These are phyloP conservation scores for Vanacampus margaritifer DNA, from an alignment of 2,113 vertebrate genomes.

Conservation along the genomic window DNA sequence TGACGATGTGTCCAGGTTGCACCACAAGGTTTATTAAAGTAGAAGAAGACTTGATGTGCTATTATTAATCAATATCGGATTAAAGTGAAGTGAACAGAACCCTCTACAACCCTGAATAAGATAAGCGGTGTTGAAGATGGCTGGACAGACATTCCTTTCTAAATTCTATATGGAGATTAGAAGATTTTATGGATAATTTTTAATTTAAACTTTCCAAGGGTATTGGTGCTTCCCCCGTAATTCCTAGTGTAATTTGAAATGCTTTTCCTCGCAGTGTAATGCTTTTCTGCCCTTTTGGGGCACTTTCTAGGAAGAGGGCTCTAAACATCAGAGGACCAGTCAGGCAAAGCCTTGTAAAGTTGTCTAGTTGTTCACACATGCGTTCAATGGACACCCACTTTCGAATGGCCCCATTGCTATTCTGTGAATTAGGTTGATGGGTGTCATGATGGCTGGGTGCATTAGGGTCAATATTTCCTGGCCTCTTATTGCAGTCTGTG, in stretches of 20 bases:
- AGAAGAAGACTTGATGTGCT: too few relatives aligned
- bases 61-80: too few relatives aligned
- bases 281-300: neutral
- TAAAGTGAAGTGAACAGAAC: too few relatives aligned
- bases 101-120: too few relatives aligned
- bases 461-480: conserved; percentile 29
- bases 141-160: too few relatives aligned
- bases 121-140: too few relatives aligned
- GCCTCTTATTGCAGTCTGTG: conserved; percentile 12
- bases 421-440: conserved; percentile 54
- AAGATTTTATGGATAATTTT: too few relatives aligned
- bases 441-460: conserved; percentile 42
- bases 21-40: too few relatives aligned
- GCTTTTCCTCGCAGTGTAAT: neutral
- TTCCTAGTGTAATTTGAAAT: neutral
- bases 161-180: too few relatives aligned
- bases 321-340: conserved; percentile 24
- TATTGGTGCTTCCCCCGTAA: neutral
- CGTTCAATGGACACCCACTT: conserved; percentile 18
- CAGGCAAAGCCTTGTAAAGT: conserved; percentile 23
- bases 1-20: too few relatives aligned
- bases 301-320: conserved; percentile 18
- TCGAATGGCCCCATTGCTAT: conserved; percentile 4
- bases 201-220: neutral
- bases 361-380: conserved; percentile 40